Evolutionary conservation across 2,113 vertebrate species (phyloP).

Genomic region (Telmatochromis bifrenatus): DNA sequence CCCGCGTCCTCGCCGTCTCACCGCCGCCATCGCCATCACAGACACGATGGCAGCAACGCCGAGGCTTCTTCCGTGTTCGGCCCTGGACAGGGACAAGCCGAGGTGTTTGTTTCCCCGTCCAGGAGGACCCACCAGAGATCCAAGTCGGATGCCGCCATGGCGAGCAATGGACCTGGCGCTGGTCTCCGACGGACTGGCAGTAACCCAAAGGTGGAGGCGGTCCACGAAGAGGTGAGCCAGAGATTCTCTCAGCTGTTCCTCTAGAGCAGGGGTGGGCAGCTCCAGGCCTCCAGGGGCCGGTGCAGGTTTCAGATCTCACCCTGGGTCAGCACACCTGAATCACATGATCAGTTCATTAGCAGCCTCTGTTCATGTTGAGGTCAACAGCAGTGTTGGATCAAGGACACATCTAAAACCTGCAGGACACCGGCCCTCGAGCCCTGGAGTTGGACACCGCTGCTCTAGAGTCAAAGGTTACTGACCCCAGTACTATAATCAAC

Average conservation of each 20-base stretch:
- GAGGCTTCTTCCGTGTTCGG: background rate
- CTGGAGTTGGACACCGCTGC: background rate
- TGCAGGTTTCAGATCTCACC: background rate
- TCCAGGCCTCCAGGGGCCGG: background rate
- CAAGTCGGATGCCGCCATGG: constrained; percentile 89
- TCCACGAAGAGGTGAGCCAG: constrained; percentile 81
- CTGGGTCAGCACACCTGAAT: background rate
- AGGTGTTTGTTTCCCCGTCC: constrained; percentile 79
- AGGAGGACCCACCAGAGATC: constrained; percentile 93
- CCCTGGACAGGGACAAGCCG: constrained; percentile 11
- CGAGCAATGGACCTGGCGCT: constrained; percentile 64
- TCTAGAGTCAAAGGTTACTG: background rate
- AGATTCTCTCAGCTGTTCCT: background rate
- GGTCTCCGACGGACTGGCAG: constrained; percentile 87
- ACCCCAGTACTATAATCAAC: background rate
- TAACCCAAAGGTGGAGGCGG: constrained; percentile 89
- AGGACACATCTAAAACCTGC: background rate
- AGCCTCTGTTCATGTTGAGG: background rate
- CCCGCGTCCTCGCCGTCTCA: constrained; percentile 2
- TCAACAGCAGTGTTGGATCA: background rate
- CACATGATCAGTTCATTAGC: background rate
- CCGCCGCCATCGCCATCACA: constrained; percentile 12
- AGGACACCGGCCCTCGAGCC: background rate
- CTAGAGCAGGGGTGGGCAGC: background rate
- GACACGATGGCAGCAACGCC: constrained; percentile 31